phyloP scores from a whole-genome alignment of 2,888 invertebrate species.

The Strigamia crassipes region DNA sequence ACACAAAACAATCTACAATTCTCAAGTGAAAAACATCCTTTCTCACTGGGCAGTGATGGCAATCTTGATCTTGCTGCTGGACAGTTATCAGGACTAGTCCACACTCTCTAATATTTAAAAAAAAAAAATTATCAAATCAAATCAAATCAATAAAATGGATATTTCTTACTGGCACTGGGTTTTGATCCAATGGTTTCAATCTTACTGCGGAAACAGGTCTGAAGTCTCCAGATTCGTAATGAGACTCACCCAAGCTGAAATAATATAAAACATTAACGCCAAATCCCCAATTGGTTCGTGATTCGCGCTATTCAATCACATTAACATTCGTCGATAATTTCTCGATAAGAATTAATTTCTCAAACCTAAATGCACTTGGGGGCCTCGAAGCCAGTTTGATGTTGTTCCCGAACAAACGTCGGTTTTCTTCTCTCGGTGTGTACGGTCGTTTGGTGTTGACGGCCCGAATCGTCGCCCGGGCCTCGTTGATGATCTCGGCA shows the following conservation, averaged over 20 bases:
- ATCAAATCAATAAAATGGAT: background rate
- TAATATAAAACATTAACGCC: background rate
- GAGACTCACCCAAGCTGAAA: slow-evolving; percentile 39
- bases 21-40: slow-evolving; percentile 35
- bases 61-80: slow-evolving; percentile 4
- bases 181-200: slow-evolving; percentile 46
- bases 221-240: slow-evolving; percentile 45
- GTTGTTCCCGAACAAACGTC: slow-evolving; percentile 72
- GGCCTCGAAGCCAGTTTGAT: slow-evolving; percentile 63
- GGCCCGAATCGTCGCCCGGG: slow-evolving; percentile 64
- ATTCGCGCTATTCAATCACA: background rate
- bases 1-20: slow-evolving; percentile 26
- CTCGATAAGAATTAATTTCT: background rate
- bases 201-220: slow-evolving; percentile 42
- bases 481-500: slow-evolving; percentile 79
- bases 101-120: background rate
- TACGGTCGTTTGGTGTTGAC: slow-evolving; percentile 82
- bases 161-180: slow-evolving; percentile 18
- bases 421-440: slow-evolving; percentile 79
- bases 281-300: background rate
- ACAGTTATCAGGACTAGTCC: background rate
- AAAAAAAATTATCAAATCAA: background rate
- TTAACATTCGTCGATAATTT: background rate
- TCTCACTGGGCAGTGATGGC: slow-evolving; percentile 41
- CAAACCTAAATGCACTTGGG: slow-evolving; percentile 77